Evolutionary conservation across 2,888 invertebrate species (phyloP).

Genomic region (Rotaria sp.): DNA sequence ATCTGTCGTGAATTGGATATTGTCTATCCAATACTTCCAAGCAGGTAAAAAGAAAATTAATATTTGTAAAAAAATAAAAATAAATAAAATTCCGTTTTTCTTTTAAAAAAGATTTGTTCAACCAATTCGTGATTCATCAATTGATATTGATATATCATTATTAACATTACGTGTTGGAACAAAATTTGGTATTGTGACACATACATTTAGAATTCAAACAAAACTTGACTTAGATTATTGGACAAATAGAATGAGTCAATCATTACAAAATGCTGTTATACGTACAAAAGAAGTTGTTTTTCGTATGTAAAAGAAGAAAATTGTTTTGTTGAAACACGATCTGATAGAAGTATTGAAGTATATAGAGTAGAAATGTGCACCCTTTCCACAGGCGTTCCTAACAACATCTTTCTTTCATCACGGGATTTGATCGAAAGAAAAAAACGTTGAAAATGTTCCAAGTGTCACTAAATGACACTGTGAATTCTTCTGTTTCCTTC

Average conservation of each 20-base stretch:
- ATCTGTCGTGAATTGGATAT: neutral
- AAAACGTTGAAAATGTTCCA: too few species aligned
- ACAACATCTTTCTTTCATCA: too few species aligned
- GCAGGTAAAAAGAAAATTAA: neutral
- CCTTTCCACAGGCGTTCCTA: too few species aligned
- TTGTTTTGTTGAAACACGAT: too few species aligned
- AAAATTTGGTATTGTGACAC: neutral
- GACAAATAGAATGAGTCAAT: neutral
- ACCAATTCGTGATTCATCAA: neutral
- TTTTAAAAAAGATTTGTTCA: neutral
- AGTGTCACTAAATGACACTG: too few species aligned
- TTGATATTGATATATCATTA: slow-evolving; percentile 17
- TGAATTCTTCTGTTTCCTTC: too few species aligned
- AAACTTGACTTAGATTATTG: neutral
- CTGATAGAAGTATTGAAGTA: too few species aligned
- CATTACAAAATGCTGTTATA: neutral
- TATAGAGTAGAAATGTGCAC: too few species aligned
- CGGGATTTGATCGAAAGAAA: too few species aligned
- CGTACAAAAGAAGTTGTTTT: neutral
- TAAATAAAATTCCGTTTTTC: neutral
- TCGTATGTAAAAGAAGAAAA: neutral
- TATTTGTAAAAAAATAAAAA: too few species aligned
- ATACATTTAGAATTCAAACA: neutral
- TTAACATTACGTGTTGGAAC: slow-evolving; percentile 1
- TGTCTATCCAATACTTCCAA: neutral